Conservation (phyloP, 2,797 vertebrate species). For the Pseudomugil gertrudae region DNA sequence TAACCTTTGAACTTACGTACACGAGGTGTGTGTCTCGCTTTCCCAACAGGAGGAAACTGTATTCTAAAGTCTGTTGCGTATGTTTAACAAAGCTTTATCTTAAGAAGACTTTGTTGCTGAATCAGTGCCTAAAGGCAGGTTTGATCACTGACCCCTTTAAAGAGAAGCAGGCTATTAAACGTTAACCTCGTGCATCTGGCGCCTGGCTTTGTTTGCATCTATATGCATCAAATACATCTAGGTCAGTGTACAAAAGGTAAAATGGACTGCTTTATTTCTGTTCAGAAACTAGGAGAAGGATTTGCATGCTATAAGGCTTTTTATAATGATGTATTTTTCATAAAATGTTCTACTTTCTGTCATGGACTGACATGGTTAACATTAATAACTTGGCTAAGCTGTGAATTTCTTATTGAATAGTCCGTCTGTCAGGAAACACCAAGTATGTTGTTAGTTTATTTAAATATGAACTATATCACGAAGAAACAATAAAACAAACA, state of each 20-base stretch:
- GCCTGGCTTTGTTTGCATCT: slow-evolving; percentile 58
- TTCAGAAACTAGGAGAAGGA: slow-evolving; percentile 12
- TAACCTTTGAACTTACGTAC: no score
- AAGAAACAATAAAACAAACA: neutral
- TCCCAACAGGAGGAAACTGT: no score
- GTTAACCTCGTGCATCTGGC: slow-evolving; percentile 54
- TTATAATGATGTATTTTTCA: slow-evolving; percentile 50
- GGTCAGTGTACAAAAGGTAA: slow-evolving; percentile 49
- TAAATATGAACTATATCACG: neutral
- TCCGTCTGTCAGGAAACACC: neutral
- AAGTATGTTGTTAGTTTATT: neutral
- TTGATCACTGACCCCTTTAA: slow-evolving; percentile 26
- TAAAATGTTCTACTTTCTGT: slow-evolving; percentile 19
- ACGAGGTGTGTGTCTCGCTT: no score
- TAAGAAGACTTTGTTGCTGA: neutral
- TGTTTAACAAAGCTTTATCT: neutral
- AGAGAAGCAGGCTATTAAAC: slow-evolving; percentile 37
- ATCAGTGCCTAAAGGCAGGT: slow-evolving; percentile 12
- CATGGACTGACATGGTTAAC: neutral
- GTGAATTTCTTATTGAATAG: slow-evolving; percentile 3
- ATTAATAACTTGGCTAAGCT: slow-evolving; percentile 12
- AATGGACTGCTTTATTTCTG: slow-evolving; percentile 37
- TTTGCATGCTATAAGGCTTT: slow-evolving; percentile 23
- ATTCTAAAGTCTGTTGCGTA: no score
- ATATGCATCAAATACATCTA: slow-evolving; percentile 56